These are phyloP conservation scores for Cantharis rufa DNA, from an alignment of 2,888 invertebrate species.

Conservation along the genomic window DNA sequence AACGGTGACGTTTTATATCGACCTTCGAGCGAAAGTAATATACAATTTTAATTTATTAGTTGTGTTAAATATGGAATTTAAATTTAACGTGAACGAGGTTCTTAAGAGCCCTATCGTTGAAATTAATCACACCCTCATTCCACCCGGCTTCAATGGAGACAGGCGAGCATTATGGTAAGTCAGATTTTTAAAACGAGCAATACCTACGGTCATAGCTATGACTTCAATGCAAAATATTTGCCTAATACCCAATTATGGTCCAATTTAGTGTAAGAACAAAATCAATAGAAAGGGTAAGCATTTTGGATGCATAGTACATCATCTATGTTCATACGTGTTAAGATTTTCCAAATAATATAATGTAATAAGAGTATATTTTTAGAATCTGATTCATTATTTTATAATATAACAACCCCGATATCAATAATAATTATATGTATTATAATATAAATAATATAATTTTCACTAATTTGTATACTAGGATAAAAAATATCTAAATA, in stretches of 20 bases:
- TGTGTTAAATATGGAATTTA: conserved; percentile 58
- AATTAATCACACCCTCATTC: conserved; percentile 58
- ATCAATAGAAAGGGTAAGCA: background rate
- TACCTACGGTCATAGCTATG: background rate
- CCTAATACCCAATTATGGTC: background rate
- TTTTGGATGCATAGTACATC: background rate
- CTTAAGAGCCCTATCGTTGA: conserved; percentile 59
- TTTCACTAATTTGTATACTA: too few species aligned
- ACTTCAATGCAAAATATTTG: background rate
- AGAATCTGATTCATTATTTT: background rate
- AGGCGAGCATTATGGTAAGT: conserved; percentile 59
- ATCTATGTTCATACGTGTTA: background rate
- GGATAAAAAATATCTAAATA: too few species aligned
- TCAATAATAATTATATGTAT: background rate
- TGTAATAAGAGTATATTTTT: background rate
- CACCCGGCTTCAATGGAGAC: conserved; percentile 61
- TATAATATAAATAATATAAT: too few species aligned
- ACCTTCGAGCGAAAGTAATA: conserved; percentile 9
- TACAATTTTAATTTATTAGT: background rate
- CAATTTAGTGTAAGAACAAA: background rate
- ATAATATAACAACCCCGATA: background rate
- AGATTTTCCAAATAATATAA: background rate
- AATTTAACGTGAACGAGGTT: conserved; percentile 59
- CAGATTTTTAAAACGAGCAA: background rate
- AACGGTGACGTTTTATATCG: conserved; percentile 9